Evolutionary conservation across 1,140 invertebrate species (phyloP).

Genomic region (Brachionus rubens): DNA sequence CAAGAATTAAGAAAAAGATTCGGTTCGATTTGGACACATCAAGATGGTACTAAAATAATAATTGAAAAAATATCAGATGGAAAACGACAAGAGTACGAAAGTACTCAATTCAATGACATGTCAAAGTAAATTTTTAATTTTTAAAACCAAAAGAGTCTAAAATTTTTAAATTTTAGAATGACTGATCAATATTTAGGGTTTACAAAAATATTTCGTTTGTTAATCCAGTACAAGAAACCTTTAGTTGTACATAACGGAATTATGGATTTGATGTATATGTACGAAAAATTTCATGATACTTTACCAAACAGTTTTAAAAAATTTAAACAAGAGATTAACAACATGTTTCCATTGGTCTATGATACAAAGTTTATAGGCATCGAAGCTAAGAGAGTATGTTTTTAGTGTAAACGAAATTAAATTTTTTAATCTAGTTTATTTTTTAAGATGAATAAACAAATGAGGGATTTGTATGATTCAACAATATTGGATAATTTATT

Average conservation of each 20-base stretch:
- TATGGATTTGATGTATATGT: constrained; percentile 69
- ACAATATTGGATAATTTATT: constrained; percentile 25
- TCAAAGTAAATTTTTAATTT: neutral
- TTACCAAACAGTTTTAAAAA: constrained; percentile 66
- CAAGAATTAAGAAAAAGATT: constrained; percentile 63
- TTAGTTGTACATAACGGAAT: constrained; percentile 73
- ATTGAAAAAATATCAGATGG: constrained; percentile 17
- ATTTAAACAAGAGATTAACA: constrained; percentile 68
- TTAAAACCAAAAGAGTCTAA: neutral
- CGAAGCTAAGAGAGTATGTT: constrained; percentile 52
- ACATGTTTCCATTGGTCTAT: constrained; percentile 68
- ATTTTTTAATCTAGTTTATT: neutral
- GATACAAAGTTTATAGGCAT: constrained; percentile 72
- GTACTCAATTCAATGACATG: neutral
- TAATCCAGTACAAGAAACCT: constrained; percentile 66
- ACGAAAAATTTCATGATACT: constrained; percentile 70
- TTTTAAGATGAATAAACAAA: constrained; percentile 23
- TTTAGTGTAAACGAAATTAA: constrained; percentile 15
- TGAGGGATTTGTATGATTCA: constrained; percentile 17
- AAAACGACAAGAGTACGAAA: constrained; percentile 7
- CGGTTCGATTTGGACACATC: constrained; percentile 60
- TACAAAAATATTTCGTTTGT: constrained; percentile 67
- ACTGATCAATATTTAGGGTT: constrained; percentile 67
- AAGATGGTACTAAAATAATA: constrained; percentile 30
- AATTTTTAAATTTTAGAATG: constrained; percentile 51